Conservation (phyloP, 2,797 vertebrate species). For the Hoplostethus mediterraneus region DNA sequence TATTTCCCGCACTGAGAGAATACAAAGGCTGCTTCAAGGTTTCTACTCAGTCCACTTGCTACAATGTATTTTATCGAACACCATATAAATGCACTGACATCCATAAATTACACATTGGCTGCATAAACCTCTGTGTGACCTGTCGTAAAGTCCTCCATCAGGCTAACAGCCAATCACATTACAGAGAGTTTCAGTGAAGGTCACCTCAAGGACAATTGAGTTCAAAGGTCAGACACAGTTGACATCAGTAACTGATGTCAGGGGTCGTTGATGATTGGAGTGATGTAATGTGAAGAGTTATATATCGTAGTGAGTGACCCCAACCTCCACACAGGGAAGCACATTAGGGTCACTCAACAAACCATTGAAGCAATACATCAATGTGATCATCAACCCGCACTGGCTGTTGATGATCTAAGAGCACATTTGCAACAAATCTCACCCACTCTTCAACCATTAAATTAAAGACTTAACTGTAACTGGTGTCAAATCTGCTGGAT, state of each 20-base stretch:
- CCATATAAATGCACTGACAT: slow-evolving; percentile 27
- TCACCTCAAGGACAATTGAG: slow-evolving; percentile 34
- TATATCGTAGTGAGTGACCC: neutral
- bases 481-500: slow-evolving; percentile 9
- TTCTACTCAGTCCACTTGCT: slow-evolving; percentile 7
- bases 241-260: slow-evolving; percentile 4
- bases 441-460: neutral
- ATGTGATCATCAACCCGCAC: neutral
- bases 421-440: slow-evolving; percentile 1
- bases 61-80: slow-evolving; percentile 19
- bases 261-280: slow-evolving; percentile 19
- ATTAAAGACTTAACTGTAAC: slow-evolving; percentile 7
- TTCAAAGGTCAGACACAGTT: slow-evolving; percentile 11
- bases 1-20: neutral
- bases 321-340: no score
- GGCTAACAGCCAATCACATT: slow-evolving; percentile 40
- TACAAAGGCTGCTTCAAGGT: slow-evolving; percentile 22
- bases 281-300: slow-evolving; percentile 23
- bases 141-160: slow-evolving; percentile 30
- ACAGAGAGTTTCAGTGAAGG: slow-evolving; percentile 42
- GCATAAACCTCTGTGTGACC: slow-evolving; percentile 45
- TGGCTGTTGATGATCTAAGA: neutral
- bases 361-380: neutral
- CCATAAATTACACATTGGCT: slow-evolving; percentile 48
- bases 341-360: neutral